Conservation (phyloP, 2,113 vertebrate species). For the Sapayoa aenigma region DNA sequence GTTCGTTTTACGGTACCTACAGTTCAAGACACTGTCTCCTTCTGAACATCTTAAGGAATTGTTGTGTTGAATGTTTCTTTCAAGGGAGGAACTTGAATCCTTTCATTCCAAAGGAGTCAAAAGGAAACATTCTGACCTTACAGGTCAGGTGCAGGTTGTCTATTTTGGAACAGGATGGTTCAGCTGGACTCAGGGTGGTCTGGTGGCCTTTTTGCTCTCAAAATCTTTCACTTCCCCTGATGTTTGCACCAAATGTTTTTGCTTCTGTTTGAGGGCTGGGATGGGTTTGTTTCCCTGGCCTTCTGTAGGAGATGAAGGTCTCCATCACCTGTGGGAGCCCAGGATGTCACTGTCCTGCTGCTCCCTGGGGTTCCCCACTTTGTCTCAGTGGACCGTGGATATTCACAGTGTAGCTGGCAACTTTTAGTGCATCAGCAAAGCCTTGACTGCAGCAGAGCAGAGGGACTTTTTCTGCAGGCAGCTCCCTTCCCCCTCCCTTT, state of each 20-base stretch:
- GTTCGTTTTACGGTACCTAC: not conserved
- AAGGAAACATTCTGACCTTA: not conserved
- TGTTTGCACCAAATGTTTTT: not conserved
- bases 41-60: not conserved
- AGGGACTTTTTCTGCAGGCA: not conserved
- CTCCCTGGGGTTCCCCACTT: not conserved
- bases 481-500: not conserved
- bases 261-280: not conserved
- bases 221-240: not conserved
- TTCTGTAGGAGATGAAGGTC: not conserved
- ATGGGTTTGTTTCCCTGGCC: not conserved
- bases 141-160: not conserved
- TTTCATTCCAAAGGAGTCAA: not conserved
- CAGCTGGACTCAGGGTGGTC: not conserved
- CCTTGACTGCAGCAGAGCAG: not conserved
- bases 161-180: not conserved
- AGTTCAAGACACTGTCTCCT: not conserved
- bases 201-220: not conserved
- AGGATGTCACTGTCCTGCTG: not conserved
- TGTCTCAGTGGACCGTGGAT: not conserved
- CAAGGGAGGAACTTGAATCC: not conserved
- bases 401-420: not conserved
- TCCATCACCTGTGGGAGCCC: not conserved
- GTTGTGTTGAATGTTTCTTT: not conserved
- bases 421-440: rapidly evolving